Evolutionary conservation across 2,888 invertebrate genomes (phyloP).

Genomic region (Taphrorychus bicolor): DNA sequence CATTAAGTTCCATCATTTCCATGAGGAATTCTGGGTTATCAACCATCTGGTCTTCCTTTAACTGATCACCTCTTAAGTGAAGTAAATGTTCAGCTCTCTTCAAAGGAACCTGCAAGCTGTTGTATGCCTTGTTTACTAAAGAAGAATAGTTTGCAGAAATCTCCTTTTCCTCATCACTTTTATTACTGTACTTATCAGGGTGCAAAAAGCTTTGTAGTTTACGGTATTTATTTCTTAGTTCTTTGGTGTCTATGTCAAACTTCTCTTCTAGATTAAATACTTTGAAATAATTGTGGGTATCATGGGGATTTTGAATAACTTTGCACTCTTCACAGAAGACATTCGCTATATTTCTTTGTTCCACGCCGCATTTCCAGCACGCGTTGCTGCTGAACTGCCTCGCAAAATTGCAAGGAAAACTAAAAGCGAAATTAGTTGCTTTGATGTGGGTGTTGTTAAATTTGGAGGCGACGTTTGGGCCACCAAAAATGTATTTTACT

Average conservation of each 20-base stretch:
- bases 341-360: slow-evolving; percentile 59
- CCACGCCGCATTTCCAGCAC: slow-evolving; percentile 73
- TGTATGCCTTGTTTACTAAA: slow-evolving; percentile 88
- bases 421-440: too few relatives aligned
- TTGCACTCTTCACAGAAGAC: slow-evolving; percentile 74
- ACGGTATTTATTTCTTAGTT: slow-evolving; percentile 74
- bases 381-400: too few relatives aligned
- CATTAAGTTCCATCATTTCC: slow-evolving; percentile 89
- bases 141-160: slow-evolving; percentile 88
- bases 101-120: slow-evolving; percentile 76
- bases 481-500: too few relatives aligned
- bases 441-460: too few relatives aligned
- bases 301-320: slow-evolving; percentile 66
- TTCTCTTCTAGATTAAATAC: slow-evolving; percentile 73
- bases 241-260: slow-evolving; percentile 71
- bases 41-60: slow-evolving; percentile 59
- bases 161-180: slow-evolving; percentile 73
- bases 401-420: too few relatives aligned
- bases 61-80: slow-evolving; percentile 72
- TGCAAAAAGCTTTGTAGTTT: slow-evolving; percentile 82
- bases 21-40: slow-evolving; percentile 56
- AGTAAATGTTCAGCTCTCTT: slow-evolving; percentile 85
- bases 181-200: slow-evolving; percentile 87
- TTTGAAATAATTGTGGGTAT: slow-evolving; percentile 75
- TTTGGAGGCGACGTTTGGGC: too few relatives aligned